Evolutionary conservation across 1,140 invertebrate species (phyloP).

Genomic region (Pogonognathellus flavescens): DNA sequence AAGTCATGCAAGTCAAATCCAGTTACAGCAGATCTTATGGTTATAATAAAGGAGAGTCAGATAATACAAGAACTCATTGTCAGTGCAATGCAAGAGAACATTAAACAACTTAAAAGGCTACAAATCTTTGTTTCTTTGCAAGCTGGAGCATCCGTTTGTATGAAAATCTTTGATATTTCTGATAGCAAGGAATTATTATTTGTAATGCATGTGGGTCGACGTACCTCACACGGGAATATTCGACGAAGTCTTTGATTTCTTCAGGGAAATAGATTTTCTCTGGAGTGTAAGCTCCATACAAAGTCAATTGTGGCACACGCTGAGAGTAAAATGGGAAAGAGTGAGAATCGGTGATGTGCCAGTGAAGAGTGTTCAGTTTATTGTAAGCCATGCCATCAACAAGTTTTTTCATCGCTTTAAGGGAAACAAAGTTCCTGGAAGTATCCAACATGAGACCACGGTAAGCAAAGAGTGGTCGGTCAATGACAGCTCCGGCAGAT

Average conservation of each 20-base stretch:
- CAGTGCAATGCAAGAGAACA: too few species aligned
- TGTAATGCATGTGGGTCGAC: background rate
- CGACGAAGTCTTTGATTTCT: slow-evolving; percentile 68
- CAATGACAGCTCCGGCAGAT: slow-evolving; percentile 67
- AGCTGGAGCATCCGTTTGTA: too few species aligned
- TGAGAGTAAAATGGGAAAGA: slow-evolving; percentile 69
- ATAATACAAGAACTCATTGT: too few species aligned
- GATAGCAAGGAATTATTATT: too few species aligned
- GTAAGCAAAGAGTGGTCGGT: slow-evolving; percentile 67
- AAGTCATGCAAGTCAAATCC: slow-evolving; percentile 41
- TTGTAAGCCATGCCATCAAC: slow-evolving; percentile 70
- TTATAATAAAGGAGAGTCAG: too few species aligned
- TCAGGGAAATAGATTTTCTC: slow-evolving; percentile 68
- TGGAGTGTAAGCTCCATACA: slow-evolving; percentile 69
- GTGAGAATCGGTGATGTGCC: slow-evolving; percentile 70
- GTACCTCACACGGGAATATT: slow-evolving; percentile 68
- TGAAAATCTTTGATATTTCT: too few species aligned
- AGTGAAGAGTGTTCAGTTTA: slow-evolving; percentile 70
- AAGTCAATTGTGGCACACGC: slow-evolving; percentile 68
- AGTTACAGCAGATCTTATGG: background rate
- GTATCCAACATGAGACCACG: slow-evolving; percentile 68
- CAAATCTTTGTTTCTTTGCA: too few species aligned
- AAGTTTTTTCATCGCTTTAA: slow-evolving; percentile 68
- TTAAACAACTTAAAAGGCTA: too few species aligned
- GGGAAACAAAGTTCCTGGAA: slow-evolving; percentile 68